Base-by-base conservation (phyloP, 2,797 vertebrate species). In the Buceros bicornis region DNA sequence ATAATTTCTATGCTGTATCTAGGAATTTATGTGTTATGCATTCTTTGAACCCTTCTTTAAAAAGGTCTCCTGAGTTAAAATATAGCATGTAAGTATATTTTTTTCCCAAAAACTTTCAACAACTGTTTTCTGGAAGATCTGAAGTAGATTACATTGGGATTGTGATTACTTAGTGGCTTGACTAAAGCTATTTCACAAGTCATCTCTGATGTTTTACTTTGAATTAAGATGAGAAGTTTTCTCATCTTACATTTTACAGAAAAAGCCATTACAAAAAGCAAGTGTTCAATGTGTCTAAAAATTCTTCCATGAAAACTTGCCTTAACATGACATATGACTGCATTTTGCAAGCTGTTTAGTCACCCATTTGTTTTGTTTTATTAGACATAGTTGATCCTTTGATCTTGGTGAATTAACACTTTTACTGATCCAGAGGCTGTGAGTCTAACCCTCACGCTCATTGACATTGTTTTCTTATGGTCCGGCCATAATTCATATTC, bases 271-370 rank as follows among this genome's bases (percentile, higher is more conserved):
- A 54, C 53, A 77, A 70, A 93, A 89, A 37, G 25, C 18, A 77
- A 69, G 29, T 35, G 24, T 70, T 89, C 21, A 3, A n/a, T 51
- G 43, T 62, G 54, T 69, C 51, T 31, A 95, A 95, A 90, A 94
- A 45, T 67, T 81, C 29, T 14, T 58, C 8, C 73, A 54, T 73
- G 47, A 93, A 92, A 93, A 84, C 83, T 57, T 92, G 71, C 54
- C 73, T 80, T 90, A 53, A 87, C 78, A 77, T 82, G 89, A 92
- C 51, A 57, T 61, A 84, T 73, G 43, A 80, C 22, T 87, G 35
- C 47, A 89, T 85, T 93, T 91, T 85, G 51, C 64, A 93, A 92
- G 48, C 24, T 85, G 71, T 85, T 80, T 89, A 93, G 71, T 92
- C 53, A 94, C 33, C 8, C 19, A 54, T 60, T 94, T 64, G 86